A percentile compares a stretch with the other conserved stretches of the same genome.
Conservation (phyloP, 1,140 invertebrate species). For the Ladona fulva region DNA sequence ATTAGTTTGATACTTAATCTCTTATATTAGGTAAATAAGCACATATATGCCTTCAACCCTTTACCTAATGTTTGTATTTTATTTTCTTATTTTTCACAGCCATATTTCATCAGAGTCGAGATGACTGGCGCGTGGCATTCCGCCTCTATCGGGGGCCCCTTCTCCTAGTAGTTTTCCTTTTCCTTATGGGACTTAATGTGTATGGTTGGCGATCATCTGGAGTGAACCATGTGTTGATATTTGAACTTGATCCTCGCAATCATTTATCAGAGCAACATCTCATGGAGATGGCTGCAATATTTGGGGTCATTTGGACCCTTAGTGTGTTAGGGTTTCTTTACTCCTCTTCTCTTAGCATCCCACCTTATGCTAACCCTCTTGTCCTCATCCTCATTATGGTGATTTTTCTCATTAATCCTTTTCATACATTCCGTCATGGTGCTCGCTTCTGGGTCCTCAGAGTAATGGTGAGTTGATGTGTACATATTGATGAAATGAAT, state of each 20-base stretch:
- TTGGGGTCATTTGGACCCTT: slow-evolving; percentile 91
- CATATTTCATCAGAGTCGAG: slow-evolving; percentile 56
- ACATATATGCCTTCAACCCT: too few relatives aligned
- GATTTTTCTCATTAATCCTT: slow-evolving; percentile 83
- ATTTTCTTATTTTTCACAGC: slow-evolving; percentile 36
- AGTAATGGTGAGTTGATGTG: slow-evolving; percentile 54
- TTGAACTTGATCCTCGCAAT: slow-evolving; percentile 95
- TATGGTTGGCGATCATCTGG: slow-evolving; percentile 98
- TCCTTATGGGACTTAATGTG: slow-evolving; percentile 93
- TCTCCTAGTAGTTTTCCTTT: slow-evolving; percentile 86
- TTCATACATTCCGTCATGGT: slow-evolving; percentile 85
- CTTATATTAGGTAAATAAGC: too few relatives aligned
- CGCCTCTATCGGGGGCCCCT: slow-evolving; percentile 87
- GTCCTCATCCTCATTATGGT: slow-evolving; percentile 79
- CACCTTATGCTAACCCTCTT: slow-evolving; percentile 83
- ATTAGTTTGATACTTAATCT: too few relatives aligned
- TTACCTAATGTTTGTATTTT: not conserved
- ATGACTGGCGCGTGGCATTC: slow-evolving; percentile 69
- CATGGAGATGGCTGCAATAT: slow-evolving; percentile 90
- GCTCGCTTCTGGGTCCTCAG: slow-evolving; percentile 75
- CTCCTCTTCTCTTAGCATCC: slow-evolving; percentile 76
- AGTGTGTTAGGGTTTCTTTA: slow-evolving; percentile 76
- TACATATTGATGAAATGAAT: not conserved
- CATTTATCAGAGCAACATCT: slow-evolving; percentile 93
- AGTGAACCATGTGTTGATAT: slow-evolving; percentile 98